These are phyloP conservation scores for Thomomys bottae DNA, from an alignment of 2,113 vertebrate genomes.

Conservation along the genomic window DNA sequence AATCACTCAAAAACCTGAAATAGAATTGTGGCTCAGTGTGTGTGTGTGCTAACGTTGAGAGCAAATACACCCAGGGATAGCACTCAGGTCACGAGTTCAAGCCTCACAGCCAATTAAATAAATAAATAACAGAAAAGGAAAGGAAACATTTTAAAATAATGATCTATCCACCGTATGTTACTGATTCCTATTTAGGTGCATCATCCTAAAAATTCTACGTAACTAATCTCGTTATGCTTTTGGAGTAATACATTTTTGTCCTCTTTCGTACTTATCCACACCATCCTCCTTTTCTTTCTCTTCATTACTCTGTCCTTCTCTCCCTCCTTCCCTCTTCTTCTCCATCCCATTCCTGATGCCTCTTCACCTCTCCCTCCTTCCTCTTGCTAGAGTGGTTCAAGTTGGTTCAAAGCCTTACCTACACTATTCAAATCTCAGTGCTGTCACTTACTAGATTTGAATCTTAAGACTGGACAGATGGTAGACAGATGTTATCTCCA, in stretches of 20 bases:
- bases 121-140: background rate
- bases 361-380: too few relatives aligned
- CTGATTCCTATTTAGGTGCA: conserved; percentile 43
- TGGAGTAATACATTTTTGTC: background rate
- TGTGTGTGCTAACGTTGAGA: too few relatives aligned
- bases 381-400: background rate
- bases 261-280: background rate
- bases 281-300: too few relatives aligned
- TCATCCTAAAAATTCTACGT: background rate
- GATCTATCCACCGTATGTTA: conserved; percentile 12
- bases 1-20: too few relatives aligned
- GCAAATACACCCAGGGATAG: too few relatives aligned
- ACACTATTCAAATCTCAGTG: background rate
- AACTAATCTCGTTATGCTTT: conserved; percentile 6
- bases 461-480: background rate
- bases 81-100: too few relatives aligned
- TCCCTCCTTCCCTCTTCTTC: too few relatives aligned
- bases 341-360: too few relatives aligned
- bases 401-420: background rate
- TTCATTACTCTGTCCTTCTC: too few relatives aligned
- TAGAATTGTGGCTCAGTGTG: too few relatives aligned
- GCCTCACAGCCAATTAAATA: too few relatives aligned
- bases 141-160: background rate
- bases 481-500: background rate
- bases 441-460: background rate